Evolutionary conservation across 1,140 invertebrate genomes (phyloP).

Genomic region (Limonius californicus): DNA sequence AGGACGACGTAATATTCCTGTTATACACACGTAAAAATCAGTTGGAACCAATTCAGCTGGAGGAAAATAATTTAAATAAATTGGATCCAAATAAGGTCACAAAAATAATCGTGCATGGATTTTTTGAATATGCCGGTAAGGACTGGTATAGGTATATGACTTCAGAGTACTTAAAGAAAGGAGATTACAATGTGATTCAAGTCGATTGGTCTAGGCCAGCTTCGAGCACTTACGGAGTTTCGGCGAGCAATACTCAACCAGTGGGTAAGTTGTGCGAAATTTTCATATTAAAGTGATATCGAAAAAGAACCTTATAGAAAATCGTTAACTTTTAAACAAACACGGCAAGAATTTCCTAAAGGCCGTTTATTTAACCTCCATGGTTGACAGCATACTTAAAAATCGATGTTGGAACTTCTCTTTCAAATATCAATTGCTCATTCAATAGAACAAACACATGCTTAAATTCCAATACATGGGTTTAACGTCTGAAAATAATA

Average conservation of each 20-base stretch:
- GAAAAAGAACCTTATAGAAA: too few relatives aligned
- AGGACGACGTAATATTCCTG: neutral
- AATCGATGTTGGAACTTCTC: too few relatives aligned
- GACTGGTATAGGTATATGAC: slow-evolving; percentile 46
- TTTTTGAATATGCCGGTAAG: slow-evolving; percentile 45
- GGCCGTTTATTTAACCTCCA: too few relatives aligned
- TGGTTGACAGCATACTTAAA: too few relatives aligned
- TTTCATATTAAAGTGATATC: too few relatives aligned
- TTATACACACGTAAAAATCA: slow-evolving; percentile 16
- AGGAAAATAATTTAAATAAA: neutral
- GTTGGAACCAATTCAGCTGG: neutral
- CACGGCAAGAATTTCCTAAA: too few relatives aligned
- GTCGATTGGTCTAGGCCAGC: slow-evolving; percentile 62
- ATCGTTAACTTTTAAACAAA: too few relatives aligned
- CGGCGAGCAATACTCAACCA: slow-evolving; percentile 32
- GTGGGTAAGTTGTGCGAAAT: slow-evolving; percentile 39
- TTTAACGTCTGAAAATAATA: too few relatives aligned
- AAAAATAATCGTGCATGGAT: slow-evolving; percentile 54
- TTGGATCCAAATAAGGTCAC: neutral
- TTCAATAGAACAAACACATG: too few relatives aligned
- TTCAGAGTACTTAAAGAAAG: slow-evolving; percentile 53
- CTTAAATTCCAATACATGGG: too few relatives aligned
- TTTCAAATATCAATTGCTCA: too few relatives aligned
- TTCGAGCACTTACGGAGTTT: slow-evolving; percentile 38
- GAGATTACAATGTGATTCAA: slow-evolving; percentile 60